Conservation (phyloP, 1,140 invertebrate genomes). For the Pachypsylla venusta region DNA sequence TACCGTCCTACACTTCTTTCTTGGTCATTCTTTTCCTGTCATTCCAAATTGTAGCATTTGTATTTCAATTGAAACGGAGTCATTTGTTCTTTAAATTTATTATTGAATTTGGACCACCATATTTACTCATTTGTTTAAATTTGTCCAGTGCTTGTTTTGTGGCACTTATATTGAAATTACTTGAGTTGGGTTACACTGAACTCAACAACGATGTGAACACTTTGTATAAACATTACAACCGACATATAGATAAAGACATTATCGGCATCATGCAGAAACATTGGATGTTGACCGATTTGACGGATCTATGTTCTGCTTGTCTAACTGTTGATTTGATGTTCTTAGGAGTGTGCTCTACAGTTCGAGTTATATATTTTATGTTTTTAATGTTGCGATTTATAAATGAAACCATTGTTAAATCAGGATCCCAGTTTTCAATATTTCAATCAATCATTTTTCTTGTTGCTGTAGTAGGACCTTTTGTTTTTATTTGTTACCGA, state of each 20-base stretch:
- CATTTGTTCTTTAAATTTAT: neutral
- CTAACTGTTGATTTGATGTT: conserved; percentile 9
- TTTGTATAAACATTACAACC: neutral
- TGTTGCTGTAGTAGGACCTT: conserved; percentile 10
- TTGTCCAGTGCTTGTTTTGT: neutral
- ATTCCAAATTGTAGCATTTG: neutral
- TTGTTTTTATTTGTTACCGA: conserved; percentile 10
- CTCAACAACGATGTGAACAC: neutral
- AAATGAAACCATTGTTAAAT: neutral
- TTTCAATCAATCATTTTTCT: conserved; percentile 7
- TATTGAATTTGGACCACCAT: conserved; percentile 1
- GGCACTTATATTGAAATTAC: neutral
- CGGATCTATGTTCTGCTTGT: neutral
- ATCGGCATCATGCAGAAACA: neutral
- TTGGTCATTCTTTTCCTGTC: conserved; percentile 11
- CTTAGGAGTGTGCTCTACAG: neutral
- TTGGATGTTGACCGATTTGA: neutral
- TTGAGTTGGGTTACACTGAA: neutral
- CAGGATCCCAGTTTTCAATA: neutral
- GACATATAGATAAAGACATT: neutral
- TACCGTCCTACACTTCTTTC: neutral
- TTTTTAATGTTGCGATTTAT: conserved; percentile 7
- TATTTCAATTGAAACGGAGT: conserved; percentile 1
- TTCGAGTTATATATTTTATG: conserved; percentile 13
- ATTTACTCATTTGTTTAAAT: conserved; percentile 1